Evolutionary conservation across 2,888 invertebrate genomes (phyloP), one percentile per base, ranked within the genome.

Genomic region (Allygus modestus): DNA sequence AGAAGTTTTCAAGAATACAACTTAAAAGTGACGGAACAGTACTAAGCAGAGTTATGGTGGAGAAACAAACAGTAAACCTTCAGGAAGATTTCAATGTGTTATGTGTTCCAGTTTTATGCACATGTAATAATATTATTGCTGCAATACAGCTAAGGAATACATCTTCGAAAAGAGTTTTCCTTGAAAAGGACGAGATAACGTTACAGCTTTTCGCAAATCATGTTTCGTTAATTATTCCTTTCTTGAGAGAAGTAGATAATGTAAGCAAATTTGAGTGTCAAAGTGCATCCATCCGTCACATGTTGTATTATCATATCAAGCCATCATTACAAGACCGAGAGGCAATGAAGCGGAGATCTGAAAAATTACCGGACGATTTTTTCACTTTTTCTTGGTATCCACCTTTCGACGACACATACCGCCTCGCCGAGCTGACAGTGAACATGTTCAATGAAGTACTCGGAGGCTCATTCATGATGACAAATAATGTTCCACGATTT

Each of bases 401-500:
- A 23, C 11, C 58, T 5, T n/a, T 23, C 15, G 73, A 73, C 31
- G 15, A 83, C 0, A 37, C 26, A 1, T 26, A 51, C 5, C 41
- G 20, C n/a, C 54, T 83, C 7, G 37, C 73, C 9, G 83, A 83
- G 31, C 23, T 83, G 0, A 54, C 83, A 2, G 20, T 83, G n/a
- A 33, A 20, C 37, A 73, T 73, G 73, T 73, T 83, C 17, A 71
- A 73, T 20, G 73, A 83, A 73, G 73, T 54, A 28, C 54, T 83
- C n/a, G 86, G 86, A 1, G 85, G 84, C 71, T 54, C 61, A 0
- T 84, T 84, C 81, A 85, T 86, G 86, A 51, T 37, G 28, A 61
- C 7, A 31, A 69, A 84, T 37, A 84, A 58, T 83, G 58, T 87
- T n/a, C 65, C 86, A 37, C 79, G 85, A 87, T 93, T 93, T 88